Base-by-base conservation (phyloP, 2,797 vertebrate genomes). In the Leptodactylus fallax region DNA sequence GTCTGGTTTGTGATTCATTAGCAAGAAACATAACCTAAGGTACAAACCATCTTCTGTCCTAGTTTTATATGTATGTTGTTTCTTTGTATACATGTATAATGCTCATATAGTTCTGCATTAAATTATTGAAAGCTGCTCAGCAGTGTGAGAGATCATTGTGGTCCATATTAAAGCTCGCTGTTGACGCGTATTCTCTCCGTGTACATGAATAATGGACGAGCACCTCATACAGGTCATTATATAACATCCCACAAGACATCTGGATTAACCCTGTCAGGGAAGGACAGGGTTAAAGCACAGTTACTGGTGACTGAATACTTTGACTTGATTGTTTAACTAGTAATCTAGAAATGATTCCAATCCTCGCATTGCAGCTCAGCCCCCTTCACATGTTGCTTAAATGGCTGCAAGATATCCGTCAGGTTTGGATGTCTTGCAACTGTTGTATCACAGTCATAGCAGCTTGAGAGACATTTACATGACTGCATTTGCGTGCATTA, bases 131-230 rank as follows among this genome's bases (percentile, higher is more conserved):
- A 53, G 72, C 9, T 7, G 19, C 47, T 7, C 47, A 53, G 49
- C 71, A 12, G 47, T 14, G 47, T 53, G 72, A 77, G 72, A 77
- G 47, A 14, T 47, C 72, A 53, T 77, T 77, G 47, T 77, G 72
- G 51, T 77, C 47, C 49, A 23, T 60, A 58, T 9, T 36, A 36
- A 36, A 25, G 7, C 6, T 49, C 47, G 5, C 65, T 71, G 58
- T 25, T 25, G 36, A 60, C 49, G 49, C 23, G 74, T 21, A 53
- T 79, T 56, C 53, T 61, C 17, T 25, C 72, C 21, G 36, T 14
- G 69, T n/a, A n/a, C 36, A 77, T 85, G 58, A 85, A 85, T 85
- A 76, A 85, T 85, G 45, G 21, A 76, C 16, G 51, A 49, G 55
- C 56, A 25, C 58, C 58, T 47, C 21, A 55, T 25, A 61, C 72